These are phyloP conservation scores for Scopus umbretta DNA, from an alignment of 2,113 vertebrate species.

Conservation along the genomic window DNA sequence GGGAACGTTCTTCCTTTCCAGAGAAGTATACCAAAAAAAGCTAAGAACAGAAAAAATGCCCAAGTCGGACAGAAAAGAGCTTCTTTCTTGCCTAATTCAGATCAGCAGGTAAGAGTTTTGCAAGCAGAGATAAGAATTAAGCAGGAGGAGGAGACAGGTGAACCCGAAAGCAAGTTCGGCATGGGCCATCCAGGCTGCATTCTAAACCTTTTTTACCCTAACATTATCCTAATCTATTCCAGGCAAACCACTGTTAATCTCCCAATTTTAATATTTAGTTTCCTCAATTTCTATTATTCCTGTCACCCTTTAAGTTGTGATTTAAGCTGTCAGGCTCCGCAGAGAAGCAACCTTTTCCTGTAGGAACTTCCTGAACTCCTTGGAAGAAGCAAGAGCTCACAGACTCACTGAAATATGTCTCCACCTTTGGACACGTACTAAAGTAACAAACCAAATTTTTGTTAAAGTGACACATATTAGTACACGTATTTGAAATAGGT, in stretches of 20 bases:
- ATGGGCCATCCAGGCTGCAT: neutral
- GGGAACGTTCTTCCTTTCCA: neutral
- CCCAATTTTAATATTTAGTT: neutral
- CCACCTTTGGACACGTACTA: neutral
- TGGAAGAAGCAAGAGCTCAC: neutral
- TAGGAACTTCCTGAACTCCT: neutral
- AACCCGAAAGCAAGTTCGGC: conserved; percentile 1
- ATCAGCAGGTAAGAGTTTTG: neutral
- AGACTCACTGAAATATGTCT: neutral
- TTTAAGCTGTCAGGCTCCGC: neutral
- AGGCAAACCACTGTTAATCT: neutral
- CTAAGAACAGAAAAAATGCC: neutral
- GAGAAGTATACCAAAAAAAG: neutral
- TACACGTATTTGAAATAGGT: neutral
- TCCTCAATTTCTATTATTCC: neutral
- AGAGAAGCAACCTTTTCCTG: neutral
- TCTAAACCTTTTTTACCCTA: neutral
- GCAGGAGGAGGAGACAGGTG: neutral
- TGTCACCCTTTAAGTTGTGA: neutral
- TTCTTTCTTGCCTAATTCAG: neutral
- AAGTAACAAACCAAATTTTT: neutral
- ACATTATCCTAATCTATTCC: neutral
- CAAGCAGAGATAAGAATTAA: neutral
- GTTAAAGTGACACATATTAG: fast-evolving
- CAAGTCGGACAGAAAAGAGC: neutral